These are phyloP conservation scores for Vombatus ursinus DNA, from an alignment of 2,113 vertebrate species.

Conservation along the genomic window DNA sequence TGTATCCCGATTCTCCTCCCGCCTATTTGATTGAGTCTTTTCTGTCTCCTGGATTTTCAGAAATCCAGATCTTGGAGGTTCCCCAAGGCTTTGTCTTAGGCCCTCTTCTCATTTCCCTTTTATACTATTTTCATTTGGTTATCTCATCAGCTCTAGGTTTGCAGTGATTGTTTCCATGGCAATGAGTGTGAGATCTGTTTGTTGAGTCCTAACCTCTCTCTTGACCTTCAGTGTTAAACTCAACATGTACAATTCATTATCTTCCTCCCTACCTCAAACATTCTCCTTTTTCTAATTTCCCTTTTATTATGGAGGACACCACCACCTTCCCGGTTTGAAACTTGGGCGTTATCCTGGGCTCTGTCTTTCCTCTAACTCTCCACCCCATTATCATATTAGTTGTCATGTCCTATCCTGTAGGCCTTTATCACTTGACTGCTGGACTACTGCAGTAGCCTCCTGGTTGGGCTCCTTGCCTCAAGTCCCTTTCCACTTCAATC, in stretches of 20 bases:
- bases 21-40: neutral
- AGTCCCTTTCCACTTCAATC: too few relatives aligned
- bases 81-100: neutral
- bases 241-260: neutral
- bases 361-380: too few relatives aligned
- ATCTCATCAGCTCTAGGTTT: neutral
- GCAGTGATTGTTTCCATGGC: neutral
- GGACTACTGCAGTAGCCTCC: too few relatives aligned
- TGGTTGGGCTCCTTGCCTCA: too few relatives aligned
- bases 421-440: too few relatives aligned
- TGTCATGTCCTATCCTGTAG: too few relatives aligned
- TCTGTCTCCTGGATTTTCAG: neutral
- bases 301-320: neutral
- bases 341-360: neutral
- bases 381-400: too few relatives aligned
- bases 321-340: neutral
- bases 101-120: neutral
- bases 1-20: neutral
- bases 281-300: neutral
- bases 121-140: neutral
- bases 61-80: neutral
- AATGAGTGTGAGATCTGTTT: neutral
- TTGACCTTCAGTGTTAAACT: neutral
- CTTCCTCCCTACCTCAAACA: neutral
- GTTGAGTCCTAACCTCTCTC: neutral